These are phyloP conservation scores for Otocyon megalotis DNA, from an alignment of 2,113 vertebrate genomes.

Conservation along the genomic window DNA sequence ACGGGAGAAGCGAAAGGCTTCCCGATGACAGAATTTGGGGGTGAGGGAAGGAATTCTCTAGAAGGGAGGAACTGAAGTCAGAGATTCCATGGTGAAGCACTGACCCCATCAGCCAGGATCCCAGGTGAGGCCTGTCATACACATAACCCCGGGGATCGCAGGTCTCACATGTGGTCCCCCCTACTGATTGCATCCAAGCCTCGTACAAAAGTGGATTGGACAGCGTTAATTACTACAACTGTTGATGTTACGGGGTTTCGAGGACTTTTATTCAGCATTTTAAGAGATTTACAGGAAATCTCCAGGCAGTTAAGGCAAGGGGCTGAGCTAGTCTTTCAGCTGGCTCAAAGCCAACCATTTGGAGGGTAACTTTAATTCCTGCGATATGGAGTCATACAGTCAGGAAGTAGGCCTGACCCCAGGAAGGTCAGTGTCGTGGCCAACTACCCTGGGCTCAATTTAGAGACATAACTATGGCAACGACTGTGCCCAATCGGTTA, in stretches of 20 bases:
- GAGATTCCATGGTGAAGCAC: not conserved
- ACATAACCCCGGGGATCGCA: accelerated
- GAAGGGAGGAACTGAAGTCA: not conserved
- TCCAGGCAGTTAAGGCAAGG: slow-evolving; percentile 47
- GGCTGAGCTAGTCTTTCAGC: slow-evolving; percentile 50
- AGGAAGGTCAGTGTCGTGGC: slow-evolving; percentile 70
- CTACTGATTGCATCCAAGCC: not conserved
- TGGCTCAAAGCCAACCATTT: slow-evolving; percentile 67
- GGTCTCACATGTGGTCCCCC: not conserved
- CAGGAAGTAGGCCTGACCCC: slow-evolving; percentile 79
- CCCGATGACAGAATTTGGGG: not conserved
- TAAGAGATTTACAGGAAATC: slow-evolving; percentile 77
- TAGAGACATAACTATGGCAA: slow-evolving; percentile 77
- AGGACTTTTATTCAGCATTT: slow-evolving; percentile 42
- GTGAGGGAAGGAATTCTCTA: not conserved
- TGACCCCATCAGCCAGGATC: not conserved
- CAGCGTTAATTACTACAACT: not conserved
- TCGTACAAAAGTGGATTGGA: not conserved
- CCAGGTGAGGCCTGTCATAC: not conserved
- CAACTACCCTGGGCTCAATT: slow-evolving; percentile 77
- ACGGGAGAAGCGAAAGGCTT: not conserved
- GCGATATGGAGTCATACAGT: slow-evolving; percentile 75
- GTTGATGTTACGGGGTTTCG: not conserved
- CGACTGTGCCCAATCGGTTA: slow-evolving; percentile 72
- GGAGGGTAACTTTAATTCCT: slow-evolving; percentile 72